These are phyloP conservation scores for Argyra leucocephala DNA, from an alignment of 2,888 invertebrate species.

Conservation along the genomic window DNA sequence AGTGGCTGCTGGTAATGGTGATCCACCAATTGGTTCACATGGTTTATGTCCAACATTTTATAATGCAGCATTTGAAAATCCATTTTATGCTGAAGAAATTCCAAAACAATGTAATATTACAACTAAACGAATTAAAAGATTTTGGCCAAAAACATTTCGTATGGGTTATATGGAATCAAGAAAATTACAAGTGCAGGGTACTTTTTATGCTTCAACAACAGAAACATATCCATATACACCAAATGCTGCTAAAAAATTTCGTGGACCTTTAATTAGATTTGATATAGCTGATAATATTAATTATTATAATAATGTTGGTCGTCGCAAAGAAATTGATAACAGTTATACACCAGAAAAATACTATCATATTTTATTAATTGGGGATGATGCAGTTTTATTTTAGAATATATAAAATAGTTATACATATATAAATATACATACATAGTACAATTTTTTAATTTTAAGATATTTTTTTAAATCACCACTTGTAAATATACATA, in stretches of 20 bases:
- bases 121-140: constrained; percentile 13
- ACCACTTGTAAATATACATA: too few species aligned
- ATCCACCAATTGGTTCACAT: constrained; percentile 26
- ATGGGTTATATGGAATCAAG: constrained; percentile 29
- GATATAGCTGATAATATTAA: background rate
- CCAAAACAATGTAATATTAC: constrained; percentile 24
- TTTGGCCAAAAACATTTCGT: constrained; percentile 25
- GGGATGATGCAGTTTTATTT: too few species aligned
- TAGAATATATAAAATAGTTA: too few species aligned
- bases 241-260: constrained; percentile 13
- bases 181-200: constrained; percentile 22
- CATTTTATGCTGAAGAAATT: constrained; percentile 26
- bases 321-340: too few species aligned
- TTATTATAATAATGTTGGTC: too few species aligned
- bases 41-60: constrained; percentile 29
- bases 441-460: too few species aligned
- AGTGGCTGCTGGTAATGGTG: constrained; percentile 22
- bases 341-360: too few species aligned
- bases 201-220: constrained; percentile 26
- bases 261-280: background rate
- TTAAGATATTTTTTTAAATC: too few species aligned
- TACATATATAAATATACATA: too few species aligned
- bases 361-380: too few species aligned
- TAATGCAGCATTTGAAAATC: constrained; percentile 26
- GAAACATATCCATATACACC: constrained; percentile 25